Evolutionary conservation across 2,797 vertebrate species (phyloP), one percentile per base, ranked within the genome.

Genomic region (Pygocentrus nattereri): DNA sequence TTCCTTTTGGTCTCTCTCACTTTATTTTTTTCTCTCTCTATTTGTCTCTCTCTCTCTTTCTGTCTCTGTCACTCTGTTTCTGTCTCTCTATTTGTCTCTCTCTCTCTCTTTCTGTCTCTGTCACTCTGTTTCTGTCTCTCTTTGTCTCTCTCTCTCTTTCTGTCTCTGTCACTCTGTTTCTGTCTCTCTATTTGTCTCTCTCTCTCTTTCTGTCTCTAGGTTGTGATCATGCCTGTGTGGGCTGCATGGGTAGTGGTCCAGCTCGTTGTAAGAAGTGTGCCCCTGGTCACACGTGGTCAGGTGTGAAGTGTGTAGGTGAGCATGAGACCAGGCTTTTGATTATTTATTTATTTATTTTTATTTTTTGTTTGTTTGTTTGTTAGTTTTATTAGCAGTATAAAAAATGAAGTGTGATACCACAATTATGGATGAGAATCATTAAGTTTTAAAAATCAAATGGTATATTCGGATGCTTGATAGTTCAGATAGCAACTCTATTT

Each of bases 181-280:
- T 65, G 30, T 23, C 74, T 75, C 10, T 90, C n/a, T n/a, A n/a
- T n/a, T n/a, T n/a, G n/a, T 62, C 59, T n/a, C 71, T 74, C 11
- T 91, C 23, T 31, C 30, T 19, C 61, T n/a, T 62, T 38, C 18
- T 65, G 30, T 23, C 74, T 75, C 10, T 90, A 98, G 98, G 93
- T 59, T 99, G 98, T 85, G 95, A 97, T 86, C 90, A 87, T 0
- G 95, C 97, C 62, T 99, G 98, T 87, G 93, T 95, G 0, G 96
- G 97, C 79, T 99, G 98, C 89, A 97, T 98, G 96, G 97, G 97
- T 0, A 91, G 95, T 0, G 97, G 98, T 79, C 93, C 97, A 0
- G 95, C 96, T 72, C 96, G 96, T 82, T 99, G 98, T 91, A 97
- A 94, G 90, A 98, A 95, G 79, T 99, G 98, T 90, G 95, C 96